Evolutionary conservation across 2,888 invertebrate species (phyloP), one percentile per base, ranked within the genome.

Genomic region (Tyria jacobaeae): DNA sequence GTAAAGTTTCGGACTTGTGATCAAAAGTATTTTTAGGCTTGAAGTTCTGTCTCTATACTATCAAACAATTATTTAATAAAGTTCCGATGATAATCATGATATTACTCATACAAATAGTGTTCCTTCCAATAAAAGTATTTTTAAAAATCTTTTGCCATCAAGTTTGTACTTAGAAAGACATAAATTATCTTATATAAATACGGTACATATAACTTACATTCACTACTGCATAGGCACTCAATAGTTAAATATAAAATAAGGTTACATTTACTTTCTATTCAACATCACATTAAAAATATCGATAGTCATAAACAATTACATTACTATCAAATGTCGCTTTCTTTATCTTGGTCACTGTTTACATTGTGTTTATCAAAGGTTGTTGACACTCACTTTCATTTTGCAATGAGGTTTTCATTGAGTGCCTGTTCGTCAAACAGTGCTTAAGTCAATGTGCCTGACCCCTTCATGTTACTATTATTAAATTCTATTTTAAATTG

Each of bases 341-440:
- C 68, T 65, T 63, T 57, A 65, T n/a, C n/a, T n/a, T n/a, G n/a
- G n/a, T n/a, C n/a, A n/a, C n/a, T n/a, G 48, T 56, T 60, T 59
- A 48, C 51, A 73, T 57, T 75, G 66, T 61, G 57, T 66, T 67
- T 66, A 63, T 47, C 64, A 64, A 65, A 76, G 81, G 76, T 79
- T 73, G 50, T 71, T 78, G 78, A 65, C 81, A 66, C 64, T 64
- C 63, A 72, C 81, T 81, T 83, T 81, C 83, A 68, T 50, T 83
- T 68, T 54, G 53, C 52, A 66, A 54, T 51, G 59, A 68, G 44
- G 71, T 64, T 71, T 39, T 34, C 58, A 62, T 66, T 54, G 57
- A 64, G 53, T 52, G 48, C n/a, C n/a, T 24, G 50, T 52, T 35
- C 21, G 24, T 41, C 55, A 54, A 27, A 49, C 37, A 47, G 31